Evolutionary conservation across 2,888 invertebrate species (phyloP), one percentile per base, ranked within the genome.

Genomic region (Trichopoda pennipes): DNA sequence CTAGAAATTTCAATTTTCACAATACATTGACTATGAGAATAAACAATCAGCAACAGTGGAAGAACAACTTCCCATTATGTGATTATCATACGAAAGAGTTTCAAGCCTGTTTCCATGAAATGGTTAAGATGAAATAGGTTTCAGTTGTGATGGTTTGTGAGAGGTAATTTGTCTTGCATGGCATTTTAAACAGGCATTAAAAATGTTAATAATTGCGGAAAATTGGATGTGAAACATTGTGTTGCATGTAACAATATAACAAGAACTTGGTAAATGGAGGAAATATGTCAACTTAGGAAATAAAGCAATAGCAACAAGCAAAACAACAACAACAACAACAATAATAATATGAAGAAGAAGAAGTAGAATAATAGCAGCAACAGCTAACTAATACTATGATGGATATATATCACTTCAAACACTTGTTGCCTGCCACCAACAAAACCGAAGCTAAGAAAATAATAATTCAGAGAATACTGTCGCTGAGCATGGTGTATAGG

Each of bases 131-230:
- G 2, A 8, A 47, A 6, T 17, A 47, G 17, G 47, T 17, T 42
- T 12, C 8, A 42, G 42, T 42, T 42, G 14, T 16, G 42, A 42
- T 42, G 38, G 19, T 47, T 53, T 38, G 19, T 21, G 44, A 69
- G 42, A 69, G 42, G 35, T 44, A 77, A 77, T 81, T 77, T 81
- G 77, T 69, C 81, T 77, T 68, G 81, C 72, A 81, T 77, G 68
- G 63, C 77, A 77, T 81, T 73, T 79, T 63, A 73, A 81, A 49
- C 53, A 70, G 55, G 47, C 76, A 73, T 77, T 38, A 68, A 73
- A 77, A 77, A 69, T 76, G 60, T 66, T 17, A 56, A 63, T 73
- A 81, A 81, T 81, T 77, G 73, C 28, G 56, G 73, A 63, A 81
- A 81, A 81, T 81, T 81, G 68, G 38, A 63, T 69, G 73, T 69